Base-by-base conservation (phyloP, 2,797 vertebrate genomes). In the Hapalemur alaotrensis region DNA sequence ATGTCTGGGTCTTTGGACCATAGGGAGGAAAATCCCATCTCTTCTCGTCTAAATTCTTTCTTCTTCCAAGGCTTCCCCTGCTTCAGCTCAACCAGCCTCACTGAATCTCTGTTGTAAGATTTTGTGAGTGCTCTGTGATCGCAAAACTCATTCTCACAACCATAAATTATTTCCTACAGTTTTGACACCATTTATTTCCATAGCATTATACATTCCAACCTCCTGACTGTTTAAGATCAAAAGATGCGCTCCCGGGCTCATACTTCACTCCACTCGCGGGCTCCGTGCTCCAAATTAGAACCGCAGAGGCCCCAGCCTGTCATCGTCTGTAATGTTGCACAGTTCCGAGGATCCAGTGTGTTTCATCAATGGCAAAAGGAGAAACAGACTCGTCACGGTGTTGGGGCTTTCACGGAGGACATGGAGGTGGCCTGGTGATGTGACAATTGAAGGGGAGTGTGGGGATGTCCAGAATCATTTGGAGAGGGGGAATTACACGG, bases 141-240 rank as follows among this genome's bases (percentile, higher is more conserved):
- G 96, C 91, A 94, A 96, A 98, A 92, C 86, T 63, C 94, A 93
- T 97, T 96, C 88, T 91, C 95, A 97, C 84, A 96, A 95, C 95
- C 90, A 97, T 98, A 97, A 98, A 98, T 99, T 98, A 98, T 97
- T 98, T 97, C 95, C 96, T 92, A 93, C 96, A 95, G 97, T 97
- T 98, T 95, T 98, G 97, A 98, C 98, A 98, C 97, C 97, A 93
- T 98, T 98, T 98, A 98, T 98, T 98, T 98, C 97, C 98, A 96
- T 95, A 97, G 96, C 95, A 97, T 98, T 98, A 98, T 98, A 94
- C 94, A 98, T 97, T 98, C 97, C 97, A 98, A 98, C 97, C 98
- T 98, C 98, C 97, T 98, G 98, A 98, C 97, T 98, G 92, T 97
- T 98, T 96, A 95, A 97, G 98, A 98, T 98, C 98, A 98, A 98